These are phyloP conservation scores for Malurus elegans DNA, from an alignment of 2,113 vertebrate genomes.

Conservation along the genomic window DNA sequence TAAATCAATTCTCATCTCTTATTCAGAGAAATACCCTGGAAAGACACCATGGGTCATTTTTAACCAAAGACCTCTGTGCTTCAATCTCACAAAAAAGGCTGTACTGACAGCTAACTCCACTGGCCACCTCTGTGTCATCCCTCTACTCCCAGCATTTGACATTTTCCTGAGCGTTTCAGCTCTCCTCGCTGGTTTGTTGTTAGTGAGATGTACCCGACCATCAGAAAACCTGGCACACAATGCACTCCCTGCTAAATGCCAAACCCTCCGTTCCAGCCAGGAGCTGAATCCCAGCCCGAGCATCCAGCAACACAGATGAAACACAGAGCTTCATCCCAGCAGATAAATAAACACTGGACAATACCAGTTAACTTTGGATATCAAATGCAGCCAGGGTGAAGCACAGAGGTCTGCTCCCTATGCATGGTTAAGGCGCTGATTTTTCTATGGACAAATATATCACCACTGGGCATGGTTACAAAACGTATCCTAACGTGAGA, in stretches of 20 bases:
- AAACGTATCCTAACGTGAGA: not conserved
- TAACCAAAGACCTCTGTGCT: not conserved
- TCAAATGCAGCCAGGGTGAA: not conserved
- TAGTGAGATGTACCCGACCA: not conserved
- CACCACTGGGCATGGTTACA: not conserved
- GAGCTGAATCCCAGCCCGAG: not conserved
- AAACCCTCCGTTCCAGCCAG: not conserved
- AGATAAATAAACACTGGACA: not conserved
- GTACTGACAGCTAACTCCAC: not conserved
- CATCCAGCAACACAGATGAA: not conserved
- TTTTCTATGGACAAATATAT: not conserved
- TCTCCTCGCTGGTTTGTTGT: not conserved
- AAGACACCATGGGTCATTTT: not conserved
- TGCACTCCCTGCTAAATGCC: not conserved
- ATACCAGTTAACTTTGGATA: not conserved
- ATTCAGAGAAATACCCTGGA: not conserved
- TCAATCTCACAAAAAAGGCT: not conserved
- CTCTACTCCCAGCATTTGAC: not conserved
- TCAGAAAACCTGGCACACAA: constrained; percentile 6
- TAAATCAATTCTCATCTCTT: not conserved
- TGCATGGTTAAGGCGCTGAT: not conserved
- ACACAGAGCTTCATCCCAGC: not conserved
- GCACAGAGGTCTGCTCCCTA: not conserved
- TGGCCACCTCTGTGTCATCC: not conserved
- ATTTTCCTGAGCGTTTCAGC: not conserved